Base-by-base conservation (phyloP, 2,888 invertebrate species). In the Sipunculus nudus region DNA sequence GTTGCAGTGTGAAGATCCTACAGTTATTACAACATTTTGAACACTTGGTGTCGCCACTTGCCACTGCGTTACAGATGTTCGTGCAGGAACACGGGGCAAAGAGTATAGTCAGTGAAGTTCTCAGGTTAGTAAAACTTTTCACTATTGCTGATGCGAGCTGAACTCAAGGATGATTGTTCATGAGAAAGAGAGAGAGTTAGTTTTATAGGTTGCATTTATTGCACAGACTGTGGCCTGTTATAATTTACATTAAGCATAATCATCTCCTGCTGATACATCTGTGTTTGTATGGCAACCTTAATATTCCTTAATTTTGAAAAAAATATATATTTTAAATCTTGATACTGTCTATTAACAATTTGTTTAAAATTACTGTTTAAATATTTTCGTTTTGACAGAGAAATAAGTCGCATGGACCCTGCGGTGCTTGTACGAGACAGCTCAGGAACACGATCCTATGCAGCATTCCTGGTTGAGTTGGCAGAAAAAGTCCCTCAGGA, bases 21-120 rank as follows among this genome's bases (percentile, higher is more conserved):
- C 87, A 93, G 88, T 79, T 92, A 50, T 86, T 94, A 31, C 92
- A 92, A 85, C 87, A 89, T 70, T 87, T 88, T 75, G 93, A 94
- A 72, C 89, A 90, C 82, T 84, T 92, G 35, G 88, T 89, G 0
- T 82, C 85, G 13, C 88, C 89, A 28, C 86, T 92, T 69, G 89
- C 91, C 29, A 87, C 88, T 60, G 91, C 91, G 29, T 88, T 93
- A 1, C 87, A 89, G 38, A 86, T 90, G 62, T 85, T 93, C 74
- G 89, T 90, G 1, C 87, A 87, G 67, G 88, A 89, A 49, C 90
- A 88, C 82, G 88, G 87, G 13, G 88, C 89, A 67, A 89, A 88
- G 61, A 88, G 89, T 53, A 87, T 93, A 73, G 87, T 92, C 39
- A 88, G 88, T 63, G 90, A 91, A 79, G 87, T 93, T 78, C 88